Conservation (phyloP, 1,140 invertebrate genomes). For the Cepaea nemoralis region DNA sequence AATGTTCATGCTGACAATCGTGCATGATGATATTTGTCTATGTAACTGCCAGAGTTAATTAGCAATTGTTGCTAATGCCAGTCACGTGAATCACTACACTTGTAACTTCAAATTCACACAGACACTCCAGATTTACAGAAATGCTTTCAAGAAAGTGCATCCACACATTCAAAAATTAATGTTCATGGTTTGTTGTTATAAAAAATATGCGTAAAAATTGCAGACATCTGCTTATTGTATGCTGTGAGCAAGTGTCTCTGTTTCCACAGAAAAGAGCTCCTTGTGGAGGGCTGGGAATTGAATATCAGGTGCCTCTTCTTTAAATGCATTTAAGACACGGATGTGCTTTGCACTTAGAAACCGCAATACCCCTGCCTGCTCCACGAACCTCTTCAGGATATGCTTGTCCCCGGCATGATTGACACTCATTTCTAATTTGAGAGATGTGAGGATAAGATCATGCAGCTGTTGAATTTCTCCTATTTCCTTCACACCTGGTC, state of each 20-base stretch:
- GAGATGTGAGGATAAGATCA: conserved; percentile 88
- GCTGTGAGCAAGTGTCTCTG: conserved; percentile 21
- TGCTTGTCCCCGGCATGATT: conserved; percentile 75
- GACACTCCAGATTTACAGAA: too few relatives aligned
- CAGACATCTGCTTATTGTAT: too few relatives aligned
- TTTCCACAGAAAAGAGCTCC: conserved; percentile 89
- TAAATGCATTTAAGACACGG: conserved; percentile 92
- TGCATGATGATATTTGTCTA: too few relatives aligned
- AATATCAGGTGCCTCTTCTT: conserved; percentile 88
- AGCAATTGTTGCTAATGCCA: too few relatives aligned
- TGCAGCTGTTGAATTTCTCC: conserved; percentile 81
- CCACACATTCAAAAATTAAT: too few relatives aligned
- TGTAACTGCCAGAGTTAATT: too few relatives aligned
- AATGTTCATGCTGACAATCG: too few relatives aligned
- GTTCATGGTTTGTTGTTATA: too few relatives aligned
- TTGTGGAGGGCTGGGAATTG: conserved; percentile 97
- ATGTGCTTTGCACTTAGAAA: conserved; percentile 92
- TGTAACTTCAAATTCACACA: too few relatives aligned
- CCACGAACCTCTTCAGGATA: conserved; percentile 85
- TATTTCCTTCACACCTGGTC: conserved; percentile 68
- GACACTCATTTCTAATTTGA: conserved; percentile 88
- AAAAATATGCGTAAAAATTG: too few relatives aligned
- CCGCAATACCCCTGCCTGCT: conserved; percentile 89
- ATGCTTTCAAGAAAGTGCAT: too few relatives aligned
- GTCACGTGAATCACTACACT: too few relatives aligned